Evolutionary conservation across 2,888 invertebrate genomes (phyloP), one percentile per base, ranked within the genome.

Genomic region (Eupithecia pulchellata): DNA sequence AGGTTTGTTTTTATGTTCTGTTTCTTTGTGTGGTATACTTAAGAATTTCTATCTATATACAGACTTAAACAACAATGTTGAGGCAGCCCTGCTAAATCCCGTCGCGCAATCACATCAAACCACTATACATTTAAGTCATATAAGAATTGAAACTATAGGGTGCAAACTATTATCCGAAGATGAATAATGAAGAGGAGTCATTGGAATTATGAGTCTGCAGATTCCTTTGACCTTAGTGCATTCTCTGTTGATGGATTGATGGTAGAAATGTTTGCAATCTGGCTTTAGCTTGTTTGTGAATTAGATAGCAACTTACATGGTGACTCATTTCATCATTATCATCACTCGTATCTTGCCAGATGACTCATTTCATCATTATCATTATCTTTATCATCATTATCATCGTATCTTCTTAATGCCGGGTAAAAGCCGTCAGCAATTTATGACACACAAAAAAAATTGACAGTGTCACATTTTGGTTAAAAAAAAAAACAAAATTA

Each of bases 91-190:
- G 42, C 52, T 32, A 69, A 52, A 52, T 52, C 52, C 68, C 68
- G 66, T 63, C 69, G 32, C 64, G 55, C 66, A 77, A 75, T 69
- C 72, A 83, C 75, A 80, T 80, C 79, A 78, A 71, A 74, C 70
- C 73, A 79, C 78, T 78, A 78, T 82, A 81, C 79, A 82, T 77
- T 72, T 52, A 72, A 68, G 68, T 66, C 55, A 63, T 72, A 25
- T 68, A 58, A 84, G 86, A 86, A 84, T 84, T 83, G 82, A 88
- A 91, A 88, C 90, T 88, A 92, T 91, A 86, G 92, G 91, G 92
- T 91, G 93, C 89, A 91, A 93, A 93, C 89, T 91, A 91, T 91
- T 91, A 90, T 91, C 89, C 88, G 91, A 92, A 89, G 89, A 90
- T 93, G 92, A 93, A 84, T 92, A 91, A 93, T 93, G 91, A 87